Evolutionary conservation across 1,140 invertebrate genomes (phyloP), one percentile per base, ranked within the genome.

Genomic region (Cydia amplana): DNA sequence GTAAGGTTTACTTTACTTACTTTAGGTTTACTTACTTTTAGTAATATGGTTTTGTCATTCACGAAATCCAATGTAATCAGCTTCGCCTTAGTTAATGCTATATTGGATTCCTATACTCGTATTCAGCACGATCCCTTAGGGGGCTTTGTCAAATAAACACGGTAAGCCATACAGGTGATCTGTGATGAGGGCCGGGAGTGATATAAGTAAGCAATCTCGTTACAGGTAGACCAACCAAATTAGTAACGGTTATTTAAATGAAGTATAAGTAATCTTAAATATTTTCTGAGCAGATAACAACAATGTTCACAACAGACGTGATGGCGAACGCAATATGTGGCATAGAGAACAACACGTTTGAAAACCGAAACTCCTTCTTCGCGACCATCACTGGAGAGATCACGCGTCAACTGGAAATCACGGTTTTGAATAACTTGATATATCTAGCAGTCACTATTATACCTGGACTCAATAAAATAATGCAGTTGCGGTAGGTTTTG

Each of bases 281-380:
- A 36, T 70, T 70, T 70, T 70, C 14, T 70, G 18, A 9, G 12
- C 23, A 70, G 65, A 43, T 70, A 36, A 18, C 65, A 40, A 40
- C 65, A 70, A 70, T 70, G 65, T 70, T 70, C 9, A 70, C 65
- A 18, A 70, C 65, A 40, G 65, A 70, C 65, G 65, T 70, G 7
- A 70, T 70, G 65, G 65, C 65, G 16, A 70, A 70, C 65, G 65
- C 65, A 16, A 36, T 70, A 32, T 70, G 65, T 14, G 65, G 65
- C n/a, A 18, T 70, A n/a, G 16, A 36, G 28, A 70, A 70, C 65
- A 70, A 70, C 65, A 70, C 65, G 4, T 70, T 70, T 16, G 32
- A 40, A n/a, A 32, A 70, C 65, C 65, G 65, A 4, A 32, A 12
- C 32, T 70, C 65, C n/a, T 36, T 70, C 65, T 70, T 70, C 28